These are phyloP conservation scores for Onthophagus sagittarius DNA, from an alignment of 2,888 invertebrate species.

Conservation along the genomic window DNA sequence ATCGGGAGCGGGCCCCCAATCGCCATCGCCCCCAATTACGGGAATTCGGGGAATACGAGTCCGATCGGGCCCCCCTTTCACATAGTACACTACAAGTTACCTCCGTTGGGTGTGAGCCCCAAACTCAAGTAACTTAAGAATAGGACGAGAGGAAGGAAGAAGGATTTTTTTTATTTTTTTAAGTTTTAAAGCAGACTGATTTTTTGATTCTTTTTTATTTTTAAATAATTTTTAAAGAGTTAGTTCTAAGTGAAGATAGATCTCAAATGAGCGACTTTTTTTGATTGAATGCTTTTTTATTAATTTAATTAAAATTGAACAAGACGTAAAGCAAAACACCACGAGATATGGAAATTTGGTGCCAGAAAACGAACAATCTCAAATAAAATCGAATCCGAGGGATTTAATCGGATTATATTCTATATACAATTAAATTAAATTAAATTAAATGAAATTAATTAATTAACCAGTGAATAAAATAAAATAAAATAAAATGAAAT, in stretches of 20 bases:
- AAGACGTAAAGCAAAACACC: not conserved
- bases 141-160: not conserved
- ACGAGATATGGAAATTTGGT: not conserved
- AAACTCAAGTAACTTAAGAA: slow-evolving; percentile 44
- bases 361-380: slow-evolving; percentile 1
- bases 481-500: not conserved
- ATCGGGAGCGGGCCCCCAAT: not conserved
- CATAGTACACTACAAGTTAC: slow-evolving; percentile 73
- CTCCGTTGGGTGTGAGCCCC: slow-evolving; percentile 55
- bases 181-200: slow-evolving; percentile 13
- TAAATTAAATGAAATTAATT: not conserved
- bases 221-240: not conserved
- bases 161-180: slow-evolving; percentile 3
- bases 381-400: not conserved
- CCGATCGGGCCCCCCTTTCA: slow-evolving; percentile 71
- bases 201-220: slow-evolving; percentile 6
- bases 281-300: not conserved
- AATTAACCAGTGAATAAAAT: not conserved
- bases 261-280: not conserved
- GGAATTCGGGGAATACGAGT: slow-evolving; percentile 50
- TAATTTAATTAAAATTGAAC: not conserved
- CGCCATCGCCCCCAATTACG: slow-evolving; percentile 44
- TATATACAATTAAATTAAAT: not conserved
- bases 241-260: not conserved
- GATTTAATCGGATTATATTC: not conserved